Base-by-base conservation (phyloP, 2,888 invertebrate species). In the Lypha dubia region DNA sequence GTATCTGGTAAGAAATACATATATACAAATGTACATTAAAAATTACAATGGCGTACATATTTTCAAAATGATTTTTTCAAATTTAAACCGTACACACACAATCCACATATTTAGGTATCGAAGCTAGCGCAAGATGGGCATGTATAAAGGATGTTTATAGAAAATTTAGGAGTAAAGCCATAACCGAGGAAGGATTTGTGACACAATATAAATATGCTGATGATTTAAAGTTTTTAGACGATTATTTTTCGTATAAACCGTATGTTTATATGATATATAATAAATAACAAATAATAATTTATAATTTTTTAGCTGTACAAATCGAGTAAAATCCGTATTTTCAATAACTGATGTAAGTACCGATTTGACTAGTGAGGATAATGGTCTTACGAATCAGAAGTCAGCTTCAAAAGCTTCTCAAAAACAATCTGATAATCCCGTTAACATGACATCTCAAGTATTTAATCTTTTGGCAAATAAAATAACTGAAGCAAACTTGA, bases 401-500 rank as follows among this genome's bases (percentile, higher is more conserved):
- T n/a, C 60, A 13, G 6, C 17, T 28, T 46, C 46, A 4, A n/a
- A n/a, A n/a, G 13, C 62, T 13, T 38, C 51, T 56, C n/a, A 9
- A 6, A 35, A 28, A 15, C 60, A 60, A 35, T 15, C 6, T 38
- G 28, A 0, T 1, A 15, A 44, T 32, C 7, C 44, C 28, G 17
- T 1, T 20, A 49, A 6, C 7, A 51, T 51, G 0, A 74, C 74
- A 51, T 24, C 38, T 3, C 51, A 15, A 20, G 51, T 62, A 13
- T 74, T 74, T 51, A 9, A 32, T 13, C 17, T 63, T 17, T 51
- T 74, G 17, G 49, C 8, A 62, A 74, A 62, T 24, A 74, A 74
- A 74, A 41, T 74, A 51, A 24, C 62, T 38, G 51, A 51, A 20
- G 49, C 74, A 17, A 24, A 74, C 13, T 38, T 74, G 24, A 74